A percentile compares a stretch with the other conserved stretches of the same genome.
Evolutionary conservation across 2,888 invertebrate species (phyloP).

Genomic region (Hydraecia micacea): DNA sequence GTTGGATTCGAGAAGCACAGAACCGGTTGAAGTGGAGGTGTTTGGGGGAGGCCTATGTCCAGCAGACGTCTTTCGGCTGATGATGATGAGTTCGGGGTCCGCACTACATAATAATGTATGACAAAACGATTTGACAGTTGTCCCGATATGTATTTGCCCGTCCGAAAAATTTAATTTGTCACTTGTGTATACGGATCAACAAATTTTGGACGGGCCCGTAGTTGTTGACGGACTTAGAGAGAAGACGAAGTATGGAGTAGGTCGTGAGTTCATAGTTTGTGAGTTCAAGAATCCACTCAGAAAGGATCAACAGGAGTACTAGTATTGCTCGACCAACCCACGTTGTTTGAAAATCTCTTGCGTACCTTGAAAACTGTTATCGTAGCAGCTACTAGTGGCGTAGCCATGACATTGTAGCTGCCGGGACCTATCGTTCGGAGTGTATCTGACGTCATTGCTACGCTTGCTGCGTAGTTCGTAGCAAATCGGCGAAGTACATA

Average conservation of each 20-base stretch:
- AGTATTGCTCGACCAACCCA: background rate
- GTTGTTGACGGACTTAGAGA: no score
- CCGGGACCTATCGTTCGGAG: background rate
- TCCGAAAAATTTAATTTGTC: no score
- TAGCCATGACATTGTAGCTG: slow-evolving; percentile 23
- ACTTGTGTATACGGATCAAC: no score
- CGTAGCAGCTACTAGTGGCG: background rate
- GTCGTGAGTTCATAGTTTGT: background rate
- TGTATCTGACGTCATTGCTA: slow-evolving; percentile 20
- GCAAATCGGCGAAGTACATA: background rate
- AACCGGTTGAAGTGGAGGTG: no score
- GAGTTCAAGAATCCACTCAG: background rate
- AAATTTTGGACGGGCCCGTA: no score
- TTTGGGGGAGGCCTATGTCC: no score
- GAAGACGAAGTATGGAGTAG: background rate
- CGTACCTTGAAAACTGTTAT: background rate
- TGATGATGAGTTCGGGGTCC: no score
- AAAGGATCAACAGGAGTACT: background rate
- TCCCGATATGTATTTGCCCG: no score
- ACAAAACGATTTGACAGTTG: no score
- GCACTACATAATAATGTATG: no score
- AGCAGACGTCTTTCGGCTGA: no score
- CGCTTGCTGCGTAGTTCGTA: background rate
- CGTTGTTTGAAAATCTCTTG: background rate
- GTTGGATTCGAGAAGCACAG: no score